These are phyloP conservation scores for Bagarius yarrelli DNA, from an alignment of 2,113 vertebrate species.

Conservation along the genomic window DNA sequence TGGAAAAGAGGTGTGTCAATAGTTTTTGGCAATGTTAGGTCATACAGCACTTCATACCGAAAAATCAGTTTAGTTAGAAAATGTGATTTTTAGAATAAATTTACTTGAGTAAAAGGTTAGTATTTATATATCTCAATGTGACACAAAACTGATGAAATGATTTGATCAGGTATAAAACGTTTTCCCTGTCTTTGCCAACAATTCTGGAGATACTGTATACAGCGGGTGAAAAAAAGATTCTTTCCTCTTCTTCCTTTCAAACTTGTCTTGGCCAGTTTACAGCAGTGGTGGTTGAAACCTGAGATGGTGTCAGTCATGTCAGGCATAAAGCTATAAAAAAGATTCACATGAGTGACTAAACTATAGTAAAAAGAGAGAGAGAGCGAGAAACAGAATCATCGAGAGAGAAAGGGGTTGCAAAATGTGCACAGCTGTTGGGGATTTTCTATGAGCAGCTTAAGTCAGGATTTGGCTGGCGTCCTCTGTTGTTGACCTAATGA, in stretches of 20 bases:
- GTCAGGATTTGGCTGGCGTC: conserved; percentile 64
- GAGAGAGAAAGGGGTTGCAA: conserved; percentile 56
- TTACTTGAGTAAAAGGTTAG: neutral
- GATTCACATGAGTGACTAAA: conserved; percentile 51
- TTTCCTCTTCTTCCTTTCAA: neutral
- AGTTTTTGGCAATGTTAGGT: neutral
- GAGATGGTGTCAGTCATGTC: conserved; percentile 54
- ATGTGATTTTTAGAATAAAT: neutral
- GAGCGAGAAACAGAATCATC: conserved; percentile 29
- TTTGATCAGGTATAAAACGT: neutral
- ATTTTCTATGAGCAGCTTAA: conserved; percentile 70
- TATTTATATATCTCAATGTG: neutral
- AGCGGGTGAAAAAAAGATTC: neutral
- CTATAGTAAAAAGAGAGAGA: conserved; percentile 23
- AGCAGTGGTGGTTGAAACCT: conserved; percentile 54
- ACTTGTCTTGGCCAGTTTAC: conserved; percentile 49
- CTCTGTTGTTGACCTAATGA: conserved; percentile 68
- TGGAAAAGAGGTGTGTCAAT: neutral
- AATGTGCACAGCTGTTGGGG: conserved; percentile 72
- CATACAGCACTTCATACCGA: neutral
- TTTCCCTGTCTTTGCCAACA: neutral
- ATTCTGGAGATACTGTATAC: neutral
- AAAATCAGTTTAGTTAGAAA: neutral
- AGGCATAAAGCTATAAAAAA: conserved; percentile 65
- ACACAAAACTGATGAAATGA: no score